Evolutionary conservation across 2,888 invertebrate species (phyloP).

Genomic region (Chirona hameri): DNA sequence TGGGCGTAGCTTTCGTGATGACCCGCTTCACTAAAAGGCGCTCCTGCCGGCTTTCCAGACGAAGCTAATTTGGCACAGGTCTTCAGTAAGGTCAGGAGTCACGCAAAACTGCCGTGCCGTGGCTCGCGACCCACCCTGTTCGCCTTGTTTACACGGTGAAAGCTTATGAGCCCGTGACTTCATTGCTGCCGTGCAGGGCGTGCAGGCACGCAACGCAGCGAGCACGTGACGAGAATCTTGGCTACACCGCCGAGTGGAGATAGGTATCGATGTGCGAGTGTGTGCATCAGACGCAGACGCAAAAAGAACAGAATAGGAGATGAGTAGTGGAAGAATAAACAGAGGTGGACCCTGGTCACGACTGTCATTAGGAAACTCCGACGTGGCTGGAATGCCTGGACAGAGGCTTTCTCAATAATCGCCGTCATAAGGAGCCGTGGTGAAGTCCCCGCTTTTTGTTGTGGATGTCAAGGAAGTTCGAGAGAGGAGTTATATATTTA

Average conservation of each 20-base stretch:
- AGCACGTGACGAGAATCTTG: background rate
- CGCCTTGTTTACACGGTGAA: slow-evolving; percentile 8
- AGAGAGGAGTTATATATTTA: too few relatives aligned
- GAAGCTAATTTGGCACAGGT: background rate
- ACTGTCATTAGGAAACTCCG: background rate
- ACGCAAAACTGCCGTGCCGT: background rate
- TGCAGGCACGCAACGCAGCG: background rate
- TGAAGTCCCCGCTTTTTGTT: too few relatives aligned
- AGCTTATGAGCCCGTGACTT: slow-evolving; percentile 2
- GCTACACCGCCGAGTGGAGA: background rate
- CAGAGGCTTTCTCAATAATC: too few relatives aligned
- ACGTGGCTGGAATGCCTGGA: too few relatives aligned
- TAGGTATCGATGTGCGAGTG: background rate
- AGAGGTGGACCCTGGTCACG: background rate
- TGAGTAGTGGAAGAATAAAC: background rate
- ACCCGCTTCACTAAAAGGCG: too few relatives aligned
- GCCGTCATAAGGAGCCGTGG: too few relatives aligned
- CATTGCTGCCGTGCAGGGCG: background rate
- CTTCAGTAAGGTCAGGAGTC: background rate
- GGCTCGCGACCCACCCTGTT: background rate
- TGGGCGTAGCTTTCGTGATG: too few relatives aligned
- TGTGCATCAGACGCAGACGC: background rate
- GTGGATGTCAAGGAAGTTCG: too few relatives aligned
- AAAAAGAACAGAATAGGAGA: background rate
- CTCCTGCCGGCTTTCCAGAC: background rate